Evolutionary conservation across 2,888 invertebrate genomes (phyloP).

Genomic region (Xylocampa areola): DNA sequence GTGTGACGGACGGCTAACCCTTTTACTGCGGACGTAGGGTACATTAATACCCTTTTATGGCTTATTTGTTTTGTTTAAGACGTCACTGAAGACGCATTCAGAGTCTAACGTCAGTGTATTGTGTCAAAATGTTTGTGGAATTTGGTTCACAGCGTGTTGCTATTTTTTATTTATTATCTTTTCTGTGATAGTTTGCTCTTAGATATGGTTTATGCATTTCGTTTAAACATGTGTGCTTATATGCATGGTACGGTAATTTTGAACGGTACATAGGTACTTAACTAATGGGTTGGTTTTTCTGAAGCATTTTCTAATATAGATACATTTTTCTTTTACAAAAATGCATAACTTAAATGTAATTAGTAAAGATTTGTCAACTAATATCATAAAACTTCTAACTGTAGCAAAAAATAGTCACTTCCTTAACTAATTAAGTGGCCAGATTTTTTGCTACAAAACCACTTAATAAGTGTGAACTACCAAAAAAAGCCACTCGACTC

Average conservation of each 20-base stretch:
- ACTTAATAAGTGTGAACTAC: constrained; percentile 66
- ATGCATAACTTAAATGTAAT: too few relatives aligned
- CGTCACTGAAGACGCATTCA: constrained; percentile 68
- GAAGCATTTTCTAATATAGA: too few relatives aligned
- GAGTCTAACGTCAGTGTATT: constrained; percentile 54
- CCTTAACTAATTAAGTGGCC: constrained; percentile 33
- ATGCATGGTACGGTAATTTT: too few relatives aligned
- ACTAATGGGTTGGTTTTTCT: too few relatives aligned
- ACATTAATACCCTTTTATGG: constrained; percentile 63
- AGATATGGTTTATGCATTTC: constrained; percentile 7
- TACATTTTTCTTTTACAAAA: too few relatives aligned
- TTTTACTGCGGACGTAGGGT: constrained; percentile 61
- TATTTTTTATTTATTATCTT: constrained; percentile 40
- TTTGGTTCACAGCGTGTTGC: constrained; percentile 74
- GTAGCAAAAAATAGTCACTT: constrained; percentile 32
- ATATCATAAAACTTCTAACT: constrained; percentile 2
- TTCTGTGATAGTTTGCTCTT: not conserved
- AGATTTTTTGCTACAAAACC: constrained; percentile 51
- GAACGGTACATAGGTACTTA: too few relatives aligned
- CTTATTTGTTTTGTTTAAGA: constrained; percentile 70
- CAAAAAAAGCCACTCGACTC: constrained; percentile 57
- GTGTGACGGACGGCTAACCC: constrained; percentile 67
- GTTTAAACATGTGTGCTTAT: not conserved
- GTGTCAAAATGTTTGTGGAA: constrained; percentile 76
- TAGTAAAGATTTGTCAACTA: constrained; percentile 13